Percentiles rank a stretch among this genome's conserved stretches.
Conservation (phyloP, 2,797 vertebrate species). For the Acanthornis magna region DNA sequence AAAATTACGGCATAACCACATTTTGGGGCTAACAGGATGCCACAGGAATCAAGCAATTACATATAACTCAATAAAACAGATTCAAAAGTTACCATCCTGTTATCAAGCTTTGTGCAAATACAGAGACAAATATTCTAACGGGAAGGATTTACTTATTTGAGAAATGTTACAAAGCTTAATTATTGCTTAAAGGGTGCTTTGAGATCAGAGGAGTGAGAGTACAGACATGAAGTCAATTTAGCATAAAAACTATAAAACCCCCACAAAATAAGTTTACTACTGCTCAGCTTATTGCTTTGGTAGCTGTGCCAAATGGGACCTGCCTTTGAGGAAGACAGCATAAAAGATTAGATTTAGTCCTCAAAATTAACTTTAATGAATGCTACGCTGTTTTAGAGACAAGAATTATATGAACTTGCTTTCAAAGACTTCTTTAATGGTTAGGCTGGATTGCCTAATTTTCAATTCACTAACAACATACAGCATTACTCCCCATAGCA, state of each 20-base stretch:
- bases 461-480: neutral
- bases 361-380: conserved; percentile 19
- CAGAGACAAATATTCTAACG: neutral
- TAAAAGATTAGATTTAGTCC: neutral
- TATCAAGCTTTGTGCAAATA: neutral
- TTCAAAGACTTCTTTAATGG: conserved; percentile 26
- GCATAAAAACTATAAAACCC: neutral
- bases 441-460: neutral
- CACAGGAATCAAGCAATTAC: neutral
- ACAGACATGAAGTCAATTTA: neutral
- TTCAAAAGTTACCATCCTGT: neutral
- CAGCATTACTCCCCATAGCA: neutral
- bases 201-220: neutral
- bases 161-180: neutral
- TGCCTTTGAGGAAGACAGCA: neutral
- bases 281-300: neutral
- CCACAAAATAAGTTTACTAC: neutral
- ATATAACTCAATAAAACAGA: neutral
- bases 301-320: neutral
- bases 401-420: neutral
- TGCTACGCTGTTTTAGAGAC: neutral
- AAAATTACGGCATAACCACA: neutral
- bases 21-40: neutral
- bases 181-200: conserved; percentile 7
- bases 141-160: neutral